Conservation (phyloP, 2,797 vertebrate genomes). For the Varecia variegata region DNA sequence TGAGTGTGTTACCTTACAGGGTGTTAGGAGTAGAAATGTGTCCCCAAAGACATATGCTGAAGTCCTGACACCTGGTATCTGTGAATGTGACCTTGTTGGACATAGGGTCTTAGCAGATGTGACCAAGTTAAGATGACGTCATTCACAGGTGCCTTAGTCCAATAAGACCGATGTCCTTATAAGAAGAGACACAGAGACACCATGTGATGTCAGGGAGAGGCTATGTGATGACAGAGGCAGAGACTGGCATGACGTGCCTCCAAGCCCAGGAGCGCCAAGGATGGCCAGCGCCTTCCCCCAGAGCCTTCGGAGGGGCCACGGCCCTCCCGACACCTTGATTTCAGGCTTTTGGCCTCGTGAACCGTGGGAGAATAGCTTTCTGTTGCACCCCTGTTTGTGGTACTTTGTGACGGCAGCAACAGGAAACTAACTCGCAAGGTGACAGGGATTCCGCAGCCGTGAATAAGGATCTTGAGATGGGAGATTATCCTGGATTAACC, state of each 20-base stretch:
- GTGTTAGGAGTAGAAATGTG: background rate
- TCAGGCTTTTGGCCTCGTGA: background rate
- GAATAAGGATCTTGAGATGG: background rate
- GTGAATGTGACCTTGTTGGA: background rate
- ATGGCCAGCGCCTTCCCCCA: no score
- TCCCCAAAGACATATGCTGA: background rate
- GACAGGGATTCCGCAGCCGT: background rate
- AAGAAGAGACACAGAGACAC: background rate
- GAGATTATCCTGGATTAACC: background rate
- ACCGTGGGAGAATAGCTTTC: background rate
- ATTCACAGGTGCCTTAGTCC: background rate
- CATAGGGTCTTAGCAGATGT: background rate
- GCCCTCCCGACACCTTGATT: background rate
- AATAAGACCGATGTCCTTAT: background rate
- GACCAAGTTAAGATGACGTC: background rate
- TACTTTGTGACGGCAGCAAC: background rate
- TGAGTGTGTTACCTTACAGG: background rate
- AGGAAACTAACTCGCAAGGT: no score
- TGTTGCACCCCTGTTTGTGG: no score
- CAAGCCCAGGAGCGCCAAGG: fast-evolving
- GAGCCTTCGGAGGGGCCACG: background rate
- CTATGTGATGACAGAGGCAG: background rate
- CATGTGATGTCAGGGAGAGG: no score
- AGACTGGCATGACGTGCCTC: fast-evolving
- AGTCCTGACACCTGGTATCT: background rate